Evolutionary conservation across 2,888 invertebrate species (phyloP), one percentile per base, ranked within the genome.

Genomic region (Sceliomorpha sp.): DNA sequence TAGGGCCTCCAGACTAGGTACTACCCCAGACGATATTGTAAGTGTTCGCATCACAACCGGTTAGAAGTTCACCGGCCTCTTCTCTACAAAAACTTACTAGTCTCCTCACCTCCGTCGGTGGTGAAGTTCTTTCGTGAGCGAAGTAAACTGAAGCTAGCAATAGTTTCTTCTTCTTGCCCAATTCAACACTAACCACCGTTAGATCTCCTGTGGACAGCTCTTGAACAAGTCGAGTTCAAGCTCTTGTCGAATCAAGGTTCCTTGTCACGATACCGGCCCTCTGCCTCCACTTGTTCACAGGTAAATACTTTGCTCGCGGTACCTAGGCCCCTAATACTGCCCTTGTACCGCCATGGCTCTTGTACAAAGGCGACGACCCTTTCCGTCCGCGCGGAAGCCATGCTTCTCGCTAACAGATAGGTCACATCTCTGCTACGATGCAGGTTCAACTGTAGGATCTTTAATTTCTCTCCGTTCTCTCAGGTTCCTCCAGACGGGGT

Each of bases 31-130:
- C n/a, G n/a, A n/a, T n/a, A 9, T 13, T 14, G 31, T 51, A 31
- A 1, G 29, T 15, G 13, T 51, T 51, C 0, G 39, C 31, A 29
- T 31, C 50, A 27, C 48, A 50, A 1, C 48, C 48, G 2, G 27
- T 1, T 1, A 55, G 1, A 2, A 42, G 29, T 13, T 53, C 34
- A 0, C 7, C 12, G 0, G 5, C 8, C 3, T 42, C 32, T 14
- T 12, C 20, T 3, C 9, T 14, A 6, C 50, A 50, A 4, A 9
- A 50, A 9, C 7, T 15, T 0, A 15, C 14, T 1, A 50, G 3
- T 2, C 5, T 15, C 0, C 1, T 17, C 5, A 27, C 37, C n/a
- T 50, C 37, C 14, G 50, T 44, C 0, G 29, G 10, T 12, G 8
- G 5, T 10, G 9, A 15, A 29, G 14, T 14, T 1, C n/a, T n/a